Evolutionary conservation across 1,140 invertebrate species (phyloP).

Genomic region (Ptiloglossa arizonensis): DNA sequence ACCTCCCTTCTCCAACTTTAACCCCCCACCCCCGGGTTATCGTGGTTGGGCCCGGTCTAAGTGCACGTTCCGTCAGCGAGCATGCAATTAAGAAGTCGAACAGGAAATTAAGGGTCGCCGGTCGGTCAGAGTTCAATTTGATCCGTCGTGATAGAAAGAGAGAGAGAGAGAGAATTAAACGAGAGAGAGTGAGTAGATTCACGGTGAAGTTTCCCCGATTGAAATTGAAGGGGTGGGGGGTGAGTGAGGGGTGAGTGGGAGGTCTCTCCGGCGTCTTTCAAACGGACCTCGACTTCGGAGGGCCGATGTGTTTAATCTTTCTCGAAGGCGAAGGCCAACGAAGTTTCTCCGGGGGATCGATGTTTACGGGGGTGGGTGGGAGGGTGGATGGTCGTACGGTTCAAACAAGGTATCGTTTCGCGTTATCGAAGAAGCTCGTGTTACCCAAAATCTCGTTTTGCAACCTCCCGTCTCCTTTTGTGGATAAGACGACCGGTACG

Average conservation of each 20-base stretch:
- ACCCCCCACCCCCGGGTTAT: too few relatives aligned
- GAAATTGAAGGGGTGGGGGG: constrained; percentile 55
- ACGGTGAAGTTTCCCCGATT: constrained; percentile 39
- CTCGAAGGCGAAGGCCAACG: background rate
- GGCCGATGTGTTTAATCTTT: constrained; percentile 2
- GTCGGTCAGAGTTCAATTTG: constrained; percentile 62
- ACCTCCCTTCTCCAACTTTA: constrained; percentile 10
- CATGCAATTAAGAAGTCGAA: constrained; percentile 65
- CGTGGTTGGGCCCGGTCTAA: constrained; percentile 24
- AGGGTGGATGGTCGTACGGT: too few relatives aligned
- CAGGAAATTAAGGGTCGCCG: constrained; percentile 63
- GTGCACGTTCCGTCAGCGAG: constrained; percentile 50
- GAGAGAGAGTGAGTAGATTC: too few relatives aligned
- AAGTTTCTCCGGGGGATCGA: background rate
- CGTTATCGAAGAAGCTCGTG: background rate
- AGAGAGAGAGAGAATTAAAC: too few relatives aligned
- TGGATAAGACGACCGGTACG: too few relatives aligned
- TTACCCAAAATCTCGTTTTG: too few relatives aligned
- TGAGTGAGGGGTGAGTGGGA: too few relatives aligned
- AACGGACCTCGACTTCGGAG: background rate
- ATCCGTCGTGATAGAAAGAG: constrained; percentile 35
- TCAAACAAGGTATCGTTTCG: constrained; percentile 4
- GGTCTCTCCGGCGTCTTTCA: background rate
- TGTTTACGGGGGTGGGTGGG: too few relatives aligned
- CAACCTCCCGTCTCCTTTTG: too few relatives aligned